These are phyloP conservation scores for Hystrix brachyura DNA, from an alignment of 2,113 vertebrate species.

Conservation along the genomic window DNA sequence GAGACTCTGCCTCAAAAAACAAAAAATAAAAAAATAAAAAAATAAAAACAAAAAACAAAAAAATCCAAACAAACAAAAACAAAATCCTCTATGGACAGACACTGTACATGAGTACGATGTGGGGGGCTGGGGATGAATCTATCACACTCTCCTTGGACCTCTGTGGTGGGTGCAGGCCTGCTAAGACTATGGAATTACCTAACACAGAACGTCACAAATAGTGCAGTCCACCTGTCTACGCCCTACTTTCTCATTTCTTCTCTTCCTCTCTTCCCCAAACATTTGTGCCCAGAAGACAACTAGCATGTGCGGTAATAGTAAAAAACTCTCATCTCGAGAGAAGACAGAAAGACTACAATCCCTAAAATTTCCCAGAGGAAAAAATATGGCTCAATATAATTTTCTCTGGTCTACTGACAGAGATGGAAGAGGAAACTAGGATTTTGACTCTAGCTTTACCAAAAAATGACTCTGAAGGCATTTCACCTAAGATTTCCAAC, in stretches of 20 bases:
- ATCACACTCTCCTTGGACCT: slow-evolving; percentile 16
- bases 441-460: slow-evolving; percentile 51
- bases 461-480: slow-evolving; percentile 62
- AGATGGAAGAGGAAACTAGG: slow-evolving; percentile 4
- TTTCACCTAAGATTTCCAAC: slow-evolving; percentile 50
- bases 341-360: slow-evolving; percentile 30
- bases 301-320: slow-evolving; percentile 27
- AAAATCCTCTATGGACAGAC: neutral
- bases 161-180: neutral
- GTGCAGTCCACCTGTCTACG: neutral
- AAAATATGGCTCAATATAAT: neutral
- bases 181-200: slow-evolving; percentile 26
- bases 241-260: slow-evolving; percentile 37
- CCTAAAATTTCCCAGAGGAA: slow-evolving; percentile 15
- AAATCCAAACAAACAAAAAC: neutral
- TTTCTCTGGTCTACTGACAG: neutral
- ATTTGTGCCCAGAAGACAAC: neutral
- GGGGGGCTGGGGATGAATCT: neutral
- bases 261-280: slow-evolving; percentile 3
- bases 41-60: neutral
- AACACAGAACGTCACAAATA: slow-evolving; percentile 21
- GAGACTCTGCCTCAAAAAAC: neutral
- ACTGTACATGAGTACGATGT: neutral
- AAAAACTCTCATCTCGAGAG: slow-evolving; percentile 25
- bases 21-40: neutral